Evolutionary conservation across 2,797 vertebrate species (phyloP), one percentile per base, ranked within the genome.

Genomic region (Tolypeutes matacus): DNA sequence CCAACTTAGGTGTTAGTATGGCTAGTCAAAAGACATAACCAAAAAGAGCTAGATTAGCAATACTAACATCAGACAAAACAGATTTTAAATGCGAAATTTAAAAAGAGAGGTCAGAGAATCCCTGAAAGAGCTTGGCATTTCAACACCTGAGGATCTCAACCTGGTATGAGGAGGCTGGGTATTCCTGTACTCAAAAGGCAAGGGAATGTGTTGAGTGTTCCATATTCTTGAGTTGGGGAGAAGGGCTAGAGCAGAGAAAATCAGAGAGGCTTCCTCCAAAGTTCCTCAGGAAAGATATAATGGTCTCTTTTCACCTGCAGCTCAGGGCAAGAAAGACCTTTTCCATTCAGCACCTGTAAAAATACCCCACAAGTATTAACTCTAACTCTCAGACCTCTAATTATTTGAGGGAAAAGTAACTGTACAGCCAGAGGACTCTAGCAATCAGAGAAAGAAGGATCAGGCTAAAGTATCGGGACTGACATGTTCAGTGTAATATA

Each of bases 111-210:
- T 92, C 65, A 82, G 53, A 86, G 62, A 94, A 70, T 64, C 29
- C 49, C 56, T 93, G 81, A 93, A 92, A 84, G 62, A 93, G 53
- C 5, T 89, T 94, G 75, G 29, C 53, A 56, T 88, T 96, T 89
- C 88, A 73, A 11, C 49, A 89, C 83, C 78, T 89, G 65, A 95
- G 67, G 29, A 95, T 77, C 62, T 94, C 60, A 39, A 39, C 67
- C 49, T 96, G 42, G 73, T 92, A 13, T 86, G 80, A 96, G 94
- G 25, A 60, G 60, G 20, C 29, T 89, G 85, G 85, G 75, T 92
- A 70, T 77, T 85, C 18, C 36, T 67, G 25, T 94, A 23, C 29
- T 17, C 39, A 62, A 62, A 83, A 85, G 60, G 17, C 82, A 36
- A 95, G 70, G 51, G 83, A 49, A 51, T 86, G 76, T 64, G 77